Conservation (phyloP, 2,797 vertebrate species). For the Mormyrops boulengeri region DNA sequence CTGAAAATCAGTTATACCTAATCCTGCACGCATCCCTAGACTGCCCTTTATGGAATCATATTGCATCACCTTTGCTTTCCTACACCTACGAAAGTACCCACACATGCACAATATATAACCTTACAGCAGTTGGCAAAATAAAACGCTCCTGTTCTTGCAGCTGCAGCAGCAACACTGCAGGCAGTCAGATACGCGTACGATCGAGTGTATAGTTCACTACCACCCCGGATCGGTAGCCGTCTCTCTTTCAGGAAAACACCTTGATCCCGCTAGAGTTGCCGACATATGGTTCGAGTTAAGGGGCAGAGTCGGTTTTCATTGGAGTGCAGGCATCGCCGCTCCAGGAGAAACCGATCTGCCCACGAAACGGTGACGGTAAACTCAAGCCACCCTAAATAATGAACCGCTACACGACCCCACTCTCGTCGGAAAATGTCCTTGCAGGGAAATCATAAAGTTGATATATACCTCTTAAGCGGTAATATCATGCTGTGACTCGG, state of each 20-base stretch:
- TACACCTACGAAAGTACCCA: background rate
- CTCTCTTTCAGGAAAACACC: conserved; percentile 33
- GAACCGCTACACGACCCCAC: conserved; percentile 46
- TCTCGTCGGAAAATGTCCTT: conserved; percentile 26
- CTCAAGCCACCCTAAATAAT: conserved; percentile 41
- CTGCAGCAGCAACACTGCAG: background rate
- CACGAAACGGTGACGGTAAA: conserved; percentile 24
- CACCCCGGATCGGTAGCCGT: conserved; percentile 36
- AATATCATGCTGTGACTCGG: background rate
- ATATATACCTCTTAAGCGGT: conserved; percentile 45
- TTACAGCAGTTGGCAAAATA: background rate
- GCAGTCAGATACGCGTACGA: background rate
- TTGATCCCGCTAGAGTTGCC: conserved; percentile 26
- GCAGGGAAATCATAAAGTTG: conserved; percentile 41
- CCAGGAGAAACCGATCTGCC: conserved; percentile 46
- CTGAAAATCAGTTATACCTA: background rate
- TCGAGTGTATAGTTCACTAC: conserved; percentile 32
- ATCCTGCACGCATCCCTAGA: background rate
- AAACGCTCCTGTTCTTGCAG: background rate
- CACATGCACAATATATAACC: background rate
- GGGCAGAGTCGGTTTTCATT: conserved; percentile 39
- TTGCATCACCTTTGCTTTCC: background rate
- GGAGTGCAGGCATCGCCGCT: conserved; percentile 47
- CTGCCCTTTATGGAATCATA: background rate
- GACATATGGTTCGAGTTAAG: conserved; percentile 58